Conservation (phyloP, 37 sponge, comb jelly and placozoan genomes). For the Dysidea cf. avara region DNA sequence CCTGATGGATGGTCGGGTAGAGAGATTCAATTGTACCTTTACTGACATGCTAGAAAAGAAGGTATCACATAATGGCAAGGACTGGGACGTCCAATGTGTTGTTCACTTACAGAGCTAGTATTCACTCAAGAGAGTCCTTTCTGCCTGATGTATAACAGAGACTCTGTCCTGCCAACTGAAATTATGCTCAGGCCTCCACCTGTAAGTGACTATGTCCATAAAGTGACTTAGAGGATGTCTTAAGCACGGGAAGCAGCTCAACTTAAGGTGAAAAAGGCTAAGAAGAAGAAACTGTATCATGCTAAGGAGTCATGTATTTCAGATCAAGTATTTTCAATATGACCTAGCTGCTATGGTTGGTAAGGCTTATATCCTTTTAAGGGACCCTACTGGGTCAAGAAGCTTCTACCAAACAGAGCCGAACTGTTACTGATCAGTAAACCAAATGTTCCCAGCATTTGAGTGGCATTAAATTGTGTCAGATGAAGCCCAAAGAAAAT, state of each 20-base stretch:
- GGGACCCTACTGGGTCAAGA: slow-evolving; percentile 18
- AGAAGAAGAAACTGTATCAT: too few relatives aligned
- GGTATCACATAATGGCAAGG: not conserved
- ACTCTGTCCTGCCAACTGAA: slow-evolving; percentile 33
- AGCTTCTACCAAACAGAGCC: not conserved
- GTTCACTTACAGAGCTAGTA: slow-evolving; percentile 31
- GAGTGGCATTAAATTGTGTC: too few relatives aligned
- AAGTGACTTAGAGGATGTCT: not conserved
- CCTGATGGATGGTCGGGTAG: slow-evolving; percentile 41
- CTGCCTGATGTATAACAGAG: slow-evolving; percentile 40
- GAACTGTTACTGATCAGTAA: too few relatives aligned
- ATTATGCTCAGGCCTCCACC: slow-evolving; percentile 2
- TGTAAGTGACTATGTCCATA: not conserved
- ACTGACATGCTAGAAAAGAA: slow-evolving; percentile 22
- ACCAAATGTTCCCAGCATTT: too few relatives aligned
- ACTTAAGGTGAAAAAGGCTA: slow-evolving; percentile 2
- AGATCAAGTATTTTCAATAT: not conserved
- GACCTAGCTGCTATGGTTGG: slow-evolving; percentile 14
- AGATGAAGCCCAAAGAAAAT: too few relatives aligned
- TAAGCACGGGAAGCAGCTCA: slow-evolving; percentile 11
- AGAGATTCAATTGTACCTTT: slow-evolving; percentile 42
- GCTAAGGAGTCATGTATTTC: not conserved
- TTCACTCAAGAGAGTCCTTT: slow-evolving; percentile 38
- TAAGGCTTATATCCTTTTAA: slow-evolving; percentile 15
- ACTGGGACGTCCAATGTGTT: slow-evolving; percentile 55